phyloP scores from a whole-genome alignment of 2,888 invertebrate species.

The Polyommatus iphigenia region DNA sequence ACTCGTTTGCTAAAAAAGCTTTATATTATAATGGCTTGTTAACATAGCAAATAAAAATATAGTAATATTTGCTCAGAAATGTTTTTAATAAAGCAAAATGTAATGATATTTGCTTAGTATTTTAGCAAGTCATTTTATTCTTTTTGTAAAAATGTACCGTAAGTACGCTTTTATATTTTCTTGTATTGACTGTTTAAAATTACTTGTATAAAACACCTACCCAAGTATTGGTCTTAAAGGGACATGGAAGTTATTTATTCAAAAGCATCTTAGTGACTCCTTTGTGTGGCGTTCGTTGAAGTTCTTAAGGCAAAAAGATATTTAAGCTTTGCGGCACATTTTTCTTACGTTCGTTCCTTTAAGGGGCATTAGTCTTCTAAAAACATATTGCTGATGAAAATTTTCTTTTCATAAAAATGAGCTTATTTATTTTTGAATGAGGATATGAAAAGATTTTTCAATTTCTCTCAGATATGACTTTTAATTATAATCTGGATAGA shows the following conservation, averaged over 20 bases:
- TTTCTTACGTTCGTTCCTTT: constrained; percentile 6
- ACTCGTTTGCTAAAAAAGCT: neutral
- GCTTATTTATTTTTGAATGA: neutral
- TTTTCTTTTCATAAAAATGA: constrained; percentile 9
- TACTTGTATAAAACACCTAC: neutral
- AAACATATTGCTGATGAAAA: constrained; percentile 5
- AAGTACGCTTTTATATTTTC: neutral
- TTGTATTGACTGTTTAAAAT: neutral
- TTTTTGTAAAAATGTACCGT: neutral
- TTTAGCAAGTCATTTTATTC: too few species aligned
- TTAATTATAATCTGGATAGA: neutral
- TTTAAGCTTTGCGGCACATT: constrained; percentile 18
- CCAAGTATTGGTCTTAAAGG: constrained; percentile 6
- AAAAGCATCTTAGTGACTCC: constrained; percentile 22
- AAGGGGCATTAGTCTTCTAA: neutral
- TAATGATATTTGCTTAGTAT: too few species aligned
- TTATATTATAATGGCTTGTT: neutral
- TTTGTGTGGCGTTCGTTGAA: constrained; percentile 19
- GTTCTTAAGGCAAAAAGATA: constrained; percentile 15
- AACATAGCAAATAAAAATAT: neutral
- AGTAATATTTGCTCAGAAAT: neutral
- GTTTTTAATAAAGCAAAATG: too few species aligned
- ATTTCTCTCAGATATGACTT: neutral
- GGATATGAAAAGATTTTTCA: neutral
- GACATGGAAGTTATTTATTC: constrained; percentile 6